Evolutionary conservation across 2,113 vertebrate genomes (phyloP), one percentile per base, ranked within the genome.

Genomic region (Aegithalos caudatus): DNA sequence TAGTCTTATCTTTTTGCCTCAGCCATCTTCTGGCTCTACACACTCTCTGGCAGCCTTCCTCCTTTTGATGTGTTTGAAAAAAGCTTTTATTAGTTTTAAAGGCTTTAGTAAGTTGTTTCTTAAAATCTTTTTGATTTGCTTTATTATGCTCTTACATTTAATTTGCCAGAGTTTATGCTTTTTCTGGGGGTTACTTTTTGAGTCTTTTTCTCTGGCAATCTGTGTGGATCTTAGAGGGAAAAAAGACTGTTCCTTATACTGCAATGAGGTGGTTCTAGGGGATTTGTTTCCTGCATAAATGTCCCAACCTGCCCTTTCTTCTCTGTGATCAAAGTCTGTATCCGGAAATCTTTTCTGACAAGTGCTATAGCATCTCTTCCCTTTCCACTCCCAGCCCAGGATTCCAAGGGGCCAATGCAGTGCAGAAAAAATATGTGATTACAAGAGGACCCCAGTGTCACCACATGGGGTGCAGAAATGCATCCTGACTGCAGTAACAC

Each of bases 81-180:
- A 93, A 92, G 35, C 60, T 95, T 97, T 95, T 94, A 95, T 92
- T 93, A 88, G 88, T 86, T 97, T 93, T 93, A 94, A 94, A 93
- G 88, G 94, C 64, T 93, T 93, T 97, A 93, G 82, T 90, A 94
- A 90, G 94, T 94, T 92, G 94, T 92, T 97, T 81, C 92, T 95
- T 94, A 90, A 93, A 95, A 94, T 90, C 92, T 94, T 90, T 95
- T 89, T 94, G 1, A 78, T 90, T 94, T 94, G 80, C 82, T 97
- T 93, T 95, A 91, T 86, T 90, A 74, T 86, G 67, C 33, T 86
- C 23, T 94, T 86, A 66, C 24, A n/a, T 83, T 88, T 92, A 93
- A 86, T 94, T 92, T 88, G 47, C 67, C 29, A 74, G 70, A 90
- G 58, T 90, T 79, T 88, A 37, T 88, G 64, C 25, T 67, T 73